These are phyloP conservation scores for Cataglyphis hispanica DNA, from an alignment of 1,140 invertebrate genomes.

Conservation along the genomic window DNA sequence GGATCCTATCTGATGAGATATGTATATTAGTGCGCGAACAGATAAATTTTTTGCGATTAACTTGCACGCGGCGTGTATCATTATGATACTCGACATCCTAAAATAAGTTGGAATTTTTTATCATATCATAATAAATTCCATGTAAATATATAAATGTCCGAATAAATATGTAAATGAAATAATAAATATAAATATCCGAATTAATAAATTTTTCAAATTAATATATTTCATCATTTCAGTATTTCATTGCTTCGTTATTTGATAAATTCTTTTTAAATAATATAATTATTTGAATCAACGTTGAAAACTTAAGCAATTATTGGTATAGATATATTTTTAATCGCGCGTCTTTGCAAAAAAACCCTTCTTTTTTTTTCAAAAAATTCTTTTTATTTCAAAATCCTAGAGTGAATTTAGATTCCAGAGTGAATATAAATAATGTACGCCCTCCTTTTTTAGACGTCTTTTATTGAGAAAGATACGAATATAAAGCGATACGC, in stretches of 20 bases:
- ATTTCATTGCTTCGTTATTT: background rate
- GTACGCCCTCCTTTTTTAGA: too few species aligned
- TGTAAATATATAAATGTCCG: too few species aligned
- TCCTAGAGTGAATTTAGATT: background rate
- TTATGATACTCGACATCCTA: background rate
- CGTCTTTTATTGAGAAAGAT: background rate
- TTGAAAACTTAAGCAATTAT: background rate
- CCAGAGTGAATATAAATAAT: background rate
- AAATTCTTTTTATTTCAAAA: background rate
- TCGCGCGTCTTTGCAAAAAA: background rate
- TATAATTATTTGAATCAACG: background rate
- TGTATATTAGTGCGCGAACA: background rate
- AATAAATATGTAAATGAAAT: background rate
- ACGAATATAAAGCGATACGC: background rate
- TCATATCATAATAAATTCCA: background rate
- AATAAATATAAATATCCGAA: background rate
- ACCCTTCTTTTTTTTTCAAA: background rate
- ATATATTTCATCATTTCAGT: background rate
- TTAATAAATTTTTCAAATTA: too few species aligned
- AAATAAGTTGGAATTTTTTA: background rate
- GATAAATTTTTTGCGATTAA: slow-evolving; percentile 4
- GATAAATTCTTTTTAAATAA: background rate
- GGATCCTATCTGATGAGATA: background rate
- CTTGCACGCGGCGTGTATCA: background rate
- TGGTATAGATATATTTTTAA: background rate